phyloP scores from a whole-genome alignment of 2,888 invertebrate genomes.

The Laspeyria flexula region DNA sequence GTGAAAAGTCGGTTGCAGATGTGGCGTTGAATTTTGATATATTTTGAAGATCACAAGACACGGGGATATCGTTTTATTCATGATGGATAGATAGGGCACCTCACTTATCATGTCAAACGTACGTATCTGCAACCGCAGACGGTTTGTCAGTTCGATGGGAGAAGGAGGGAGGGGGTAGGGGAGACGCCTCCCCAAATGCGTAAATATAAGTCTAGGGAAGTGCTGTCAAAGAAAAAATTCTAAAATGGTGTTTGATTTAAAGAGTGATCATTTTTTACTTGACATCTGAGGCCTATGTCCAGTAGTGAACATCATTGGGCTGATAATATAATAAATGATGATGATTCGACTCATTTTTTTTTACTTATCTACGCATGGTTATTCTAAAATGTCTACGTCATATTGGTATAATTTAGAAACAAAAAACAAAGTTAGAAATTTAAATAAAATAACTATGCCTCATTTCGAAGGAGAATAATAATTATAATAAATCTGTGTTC shows the following conservation, averaged over 20 bases:
- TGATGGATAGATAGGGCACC: constrained; percentile 16
- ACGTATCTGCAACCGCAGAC: constrained; percentile 7
- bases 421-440: too few species aligned
- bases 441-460: too few species aligned
- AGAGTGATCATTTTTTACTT: too few species aligned
- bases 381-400: too few species aligned
- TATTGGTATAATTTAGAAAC: too few species aligned
- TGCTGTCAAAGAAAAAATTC: not conserved
- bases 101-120: constrained; percentile 19
- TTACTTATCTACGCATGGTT: too few species aligned
- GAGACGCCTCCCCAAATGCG: not conserved
- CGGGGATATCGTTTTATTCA: constrained; percentile 17
- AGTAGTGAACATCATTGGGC: too few species aligned
- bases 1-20: constrained; percentile 1
- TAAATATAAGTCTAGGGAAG: constrained; percentile 7
- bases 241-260: not conserved
- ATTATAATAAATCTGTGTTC: too few species aligned
- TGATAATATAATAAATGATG: too few species aligned
- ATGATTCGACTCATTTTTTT: too few species aligned
- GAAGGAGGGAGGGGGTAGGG: not conserved
- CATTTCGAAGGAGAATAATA: too few species aligned
- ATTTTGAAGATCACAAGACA: constrained; percentile 6
- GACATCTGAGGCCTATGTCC: too few species aligned
- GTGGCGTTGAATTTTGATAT: not conserved
- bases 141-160: constrained; percentile 3